Evolutionary conservation across 2,797 vertebrate genomes (phyloP).

Genomic region (Choloepus didactylus): DNA sequence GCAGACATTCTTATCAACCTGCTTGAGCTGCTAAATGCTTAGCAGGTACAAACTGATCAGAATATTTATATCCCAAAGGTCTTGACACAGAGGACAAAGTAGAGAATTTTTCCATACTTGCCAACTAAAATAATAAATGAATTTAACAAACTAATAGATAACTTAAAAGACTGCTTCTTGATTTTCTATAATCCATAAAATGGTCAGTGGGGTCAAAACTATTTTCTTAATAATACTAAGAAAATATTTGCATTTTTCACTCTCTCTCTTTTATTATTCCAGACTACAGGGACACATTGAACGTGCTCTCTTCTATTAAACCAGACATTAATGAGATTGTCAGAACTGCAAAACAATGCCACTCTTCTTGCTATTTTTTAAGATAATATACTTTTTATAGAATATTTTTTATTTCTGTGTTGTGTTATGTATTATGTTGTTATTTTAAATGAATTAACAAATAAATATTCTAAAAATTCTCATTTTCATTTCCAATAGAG

Average conservation of each 20-base stretch:
- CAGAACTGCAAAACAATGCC: background rate
- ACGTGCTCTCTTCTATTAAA: background rate
- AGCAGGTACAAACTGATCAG: background rate
- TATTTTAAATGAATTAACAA: too few species aligned
- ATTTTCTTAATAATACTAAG: background rate
- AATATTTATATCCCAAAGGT: background rate
- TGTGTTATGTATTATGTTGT: background rate
- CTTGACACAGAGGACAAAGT: background rate
- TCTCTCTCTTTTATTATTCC: background rate
- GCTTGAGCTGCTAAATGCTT: background rate
- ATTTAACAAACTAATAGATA: background rate
- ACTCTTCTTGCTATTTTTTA: background rate
- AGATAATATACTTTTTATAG: background rate
- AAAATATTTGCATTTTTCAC: background rate
- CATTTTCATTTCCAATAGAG: background rate
- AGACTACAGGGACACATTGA: background rate
- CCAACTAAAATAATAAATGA: background rate
- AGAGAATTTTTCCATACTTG: background rate
- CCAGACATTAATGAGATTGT: background rate
- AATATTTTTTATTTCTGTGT: background rate
- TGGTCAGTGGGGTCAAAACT: background rate
- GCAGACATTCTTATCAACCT: background rate
- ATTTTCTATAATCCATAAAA: background rate
- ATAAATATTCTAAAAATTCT: background rate
- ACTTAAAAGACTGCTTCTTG: background rate